Conservation (phyloP, 2,888 invertebrate species). For the Eudasyphora cyanicolor region DNA sequence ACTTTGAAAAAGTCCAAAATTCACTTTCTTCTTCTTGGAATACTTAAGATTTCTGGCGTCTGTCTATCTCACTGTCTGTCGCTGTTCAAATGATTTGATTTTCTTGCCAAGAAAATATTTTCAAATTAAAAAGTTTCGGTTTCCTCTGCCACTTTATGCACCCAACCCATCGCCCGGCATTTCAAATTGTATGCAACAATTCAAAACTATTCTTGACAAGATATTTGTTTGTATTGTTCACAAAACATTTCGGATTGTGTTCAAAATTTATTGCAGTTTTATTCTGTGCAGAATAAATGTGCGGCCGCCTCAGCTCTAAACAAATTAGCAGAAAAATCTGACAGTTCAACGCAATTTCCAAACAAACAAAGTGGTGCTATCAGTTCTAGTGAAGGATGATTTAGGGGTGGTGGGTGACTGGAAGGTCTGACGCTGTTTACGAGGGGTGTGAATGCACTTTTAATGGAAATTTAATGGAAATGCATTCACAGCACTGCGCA, state of each 20-base stretch:
- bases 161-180: not conserved
- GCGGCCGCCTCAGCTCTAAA: too few species aligned
- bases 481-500: conserved; percentile 6
- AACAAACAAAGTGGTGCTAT: conserved; percentile 6
- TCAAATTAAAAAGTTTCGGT: not conserved
- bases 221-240: not conserved
- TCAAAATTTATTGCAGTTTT: not conserved
- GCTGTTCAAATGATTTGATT: not conserved
- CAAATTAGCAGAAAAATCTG: not conserved
- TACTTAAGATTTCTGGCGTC: too few species aligned
- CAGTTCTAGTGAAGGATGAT: not conserved
- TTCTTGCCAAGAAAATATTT: conserved; percentile 5
- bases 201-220: not conserved
- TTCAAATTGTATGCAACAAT: not conserved
- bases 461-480: conserved; percentile 14
- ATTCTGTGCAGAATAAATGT: not conserved
- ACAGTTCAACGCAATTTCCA: not conserved
- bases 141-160: not conserved
- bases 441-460: not conserved
- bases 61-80: not conserved
- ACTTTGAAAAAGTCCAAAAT: too few species aligned
- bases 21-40: too few species aligned
- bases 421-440: too few species aligned
- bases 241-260: not conserved
- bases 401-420: not conserved